These are phyloP conservation scores for Thaleichthys pacificus DNA, from an alignment of 2,797 vertebrate species.

Conservation along the genomic window DNA sequence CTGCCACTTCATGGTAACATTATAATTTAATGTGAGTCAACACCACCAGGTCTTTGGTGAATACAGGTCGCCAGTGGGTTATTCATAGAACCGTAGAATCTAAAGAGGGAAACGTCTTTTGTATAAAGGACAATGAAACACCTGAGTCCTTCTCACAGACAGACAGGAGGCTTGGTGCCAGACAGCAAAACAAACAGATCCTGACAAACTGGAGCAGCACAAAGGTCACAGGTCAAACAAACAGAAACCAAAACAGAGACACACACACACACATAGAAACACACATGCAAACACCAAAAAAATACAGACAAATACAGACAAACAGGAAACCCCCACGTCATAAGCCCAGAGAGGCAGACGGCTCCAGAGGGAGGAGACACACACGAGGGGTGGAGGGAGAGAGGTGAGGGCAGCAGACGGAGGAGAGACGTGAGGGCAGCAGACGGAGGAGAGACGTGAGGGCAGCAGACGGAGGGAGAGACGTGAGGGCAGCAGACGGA, in stretches of 20 bases:
- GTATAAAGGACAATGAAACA: neutral
- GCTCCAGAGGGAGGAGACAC: constrained; percentile 48
- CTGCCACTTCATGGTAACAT: neutral
- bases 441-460: no score
- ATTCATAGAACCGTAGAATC: neutral
- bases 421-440: no score
- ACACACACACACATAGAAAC: neutral
- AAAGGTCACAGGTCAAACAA: neutral
- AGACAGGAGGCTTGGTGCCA: constrained; percentile 5
- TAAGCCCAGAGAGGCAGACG: constrained; percentile 3
- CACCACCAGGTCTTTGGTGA: neutral
- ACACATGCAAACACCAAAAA: constrained; percentile 2
- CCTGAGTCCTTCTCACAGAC: neutral
- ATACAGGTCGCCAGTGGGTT: neutral
- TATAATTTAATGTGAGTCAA: neutral
- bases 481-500: no score
- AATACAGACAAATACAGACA: neutral
- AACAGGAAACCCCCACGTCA: no score
- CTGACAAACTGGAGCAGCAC: constrained; percentile 11
- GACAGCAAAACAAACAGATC: constrained; percentile 10
- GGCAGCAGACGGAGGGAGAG: no score
- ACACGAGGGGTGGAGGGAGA: constrained; percentile 40
- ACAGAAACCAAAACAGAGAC: neutral
- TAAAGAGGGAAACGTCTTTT: neutral
- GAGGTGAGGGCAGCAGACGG: no score